Evolutionary conservation across 2,797 vertebrate species (phyloP).

Genomic region (Pangasius djambal): DNA sequence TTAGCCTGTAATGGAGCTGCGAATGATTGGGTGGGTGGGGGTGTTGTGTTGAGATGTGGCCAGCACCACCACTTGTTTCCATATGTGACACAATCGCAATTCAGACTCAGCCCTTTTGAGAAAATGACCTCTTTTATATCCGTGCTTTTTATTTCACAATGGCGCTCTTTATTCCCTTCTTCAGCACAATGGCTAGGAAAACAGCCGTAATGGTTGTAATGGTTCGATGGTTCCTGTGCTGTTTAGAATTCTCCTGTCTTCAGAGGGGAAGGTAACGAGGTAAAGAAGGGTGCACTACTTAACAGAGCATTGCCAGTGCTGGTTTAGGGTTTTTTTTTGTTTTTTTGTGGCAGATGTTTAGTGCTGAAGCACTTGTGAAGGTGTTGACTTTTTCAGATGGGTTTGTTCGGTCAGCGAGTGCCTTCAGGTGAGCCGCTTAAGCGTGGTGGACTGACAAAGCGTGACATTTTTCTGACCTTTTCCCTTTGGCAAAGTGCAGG

Average conservation of each 20-base stretch:
- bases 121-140: conserved; percentile 34
- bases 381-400: conserved; percentile 39
- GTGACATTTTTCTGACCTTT: conserved; percentile 55
- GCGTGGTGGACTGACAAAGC: conserved; percentile 42
- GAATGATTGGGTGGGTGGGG: neutral
- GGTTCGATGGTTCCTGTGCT: neutral
- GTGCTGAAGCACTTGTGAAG: conserved; percentile 36
- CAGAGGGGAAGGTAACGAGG: neutral
- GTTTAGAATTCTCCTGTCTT: conserved; percentile 11
- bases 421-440: conserved; percentile 44
- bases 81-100: conserved; percentile 6
- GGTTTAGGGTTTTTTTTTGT: neutral
- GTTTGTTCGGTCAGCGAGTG: conserved; percentile 33
- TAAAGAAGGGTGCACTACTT: neutral
- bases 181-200: neutral
- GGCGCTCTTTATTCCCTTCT: neutral
- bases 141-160: conserved; percentile 12
- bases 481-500: conserved; percentile 20
- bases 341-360: conserved; percentile 26
- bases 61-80: conserved; percentile 8
- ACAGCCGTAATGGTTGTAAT: neutral
- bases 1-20: conserved; percentile 40
- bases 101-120: neutral
- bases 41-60: neutral
- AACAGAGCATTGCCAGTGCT: conserved; percentile 4